Evolutionary conservation across 2,888 invertebrate genomes (phyloP), one percentile per base, ranked within the genome.

Genomic region (Entomobrya multifasciata): DNA sequence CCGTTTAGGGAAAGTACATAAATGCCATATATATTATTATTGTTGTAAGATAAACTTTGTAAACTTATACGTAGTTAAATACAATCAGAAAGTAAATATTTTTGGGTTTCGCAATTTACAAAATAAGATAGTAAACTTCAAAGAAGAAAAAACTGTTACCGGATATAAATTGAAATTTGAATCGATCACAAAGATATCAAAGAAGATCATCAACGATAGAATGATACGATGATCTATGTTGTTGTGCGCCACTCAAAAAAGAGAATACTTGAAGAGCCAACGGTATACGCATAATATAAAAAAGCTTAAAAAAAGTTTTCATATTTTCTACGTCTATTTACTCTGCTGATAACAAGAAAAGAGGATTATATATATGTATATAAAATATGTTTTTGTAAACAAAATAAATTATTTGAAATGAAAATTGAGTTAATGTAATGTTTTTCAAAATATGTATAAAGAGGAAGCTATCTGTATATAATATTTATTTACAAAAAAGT

Each of bases 101-200:
- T 72, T 86, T 15, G 67, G 83, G 57, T 49, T 79, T 52, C 85
- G 15, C 70, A 86, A 70, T 67, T 67, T 78, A 78, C 30, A 79
- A 86, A n/a, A 86, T 36, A 79, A 79, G 72, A 78, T 85, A 55
- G 70, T 36, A 3, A 85, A 78, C 85, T 67, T 85, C 85, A 85
- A 85, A 85, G 62, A 60, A 77, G 79, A n/a, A n/a, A n/a, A n/a
- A 76, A 60, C 25, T 76, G 86, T 49, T 86, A 85, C 47, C 47
- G 79, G 85, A 85, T 79, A 65, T 74, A 86, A 86, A 86, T 86
- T 86, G 86, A 86, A 86, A 86, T 80, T 80, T 65, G 60, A 79
- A 77, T 52, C 83, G 86, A 86, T 86, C 86, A 86, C 65, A 83
- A 76, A 52, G 67, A 83, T 83, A 83, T 83, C 83, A 83, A 80